Evolutionary conservation across 1,140 invertebrate species (phyloP), one percentile per base, ranked within the genome.

Genomic region (Magallana ariakensis): DNA sequence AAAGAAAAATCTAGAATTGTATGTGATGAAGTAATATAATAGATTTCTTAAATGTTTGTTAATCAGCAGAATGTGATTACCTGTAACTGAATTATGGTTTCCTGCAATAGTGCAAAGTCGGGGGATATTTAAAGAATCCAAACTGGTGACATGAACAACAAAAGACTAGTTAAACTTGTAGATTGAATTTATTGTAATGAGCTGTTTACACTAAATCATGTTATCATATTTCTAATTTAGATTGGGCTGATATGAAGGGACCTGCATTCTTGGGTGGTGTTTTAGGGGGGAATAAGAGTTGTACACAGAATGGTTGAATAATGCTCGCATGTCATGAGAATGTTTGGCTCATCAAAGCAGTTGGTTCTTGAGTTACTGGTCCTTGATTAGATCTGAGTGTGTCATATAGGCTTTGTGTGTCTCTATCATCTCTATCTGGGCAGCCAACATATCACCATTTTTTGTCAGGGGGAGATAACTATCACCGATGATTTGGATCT

Each of bases 161-260:
- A 75, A 75, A 33, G 66, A 33, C 22, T 75, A 6, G 33, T 75
- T 75, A 75, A 75, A 75, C 66, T 26, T 33, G 66, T 33, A 26
- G 66, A 75, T 75, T 26, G 22, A 75, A 75, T 62, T 75, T 75
- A 75, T 75, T 75, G 66, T 26, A 75, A 75, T 75, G 13, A 75
- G 22, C 33, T 75, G 66, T 75, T 75, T 75, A 26, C 66, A 75
- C 22, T 11, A 75, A 75, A 75, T 75, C 22, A 26, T 26, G 19
- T 75, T 75, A 75, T 75, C 22, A 46, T 26, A 19, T 75, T 75
- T 75, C 66, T 75, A 75, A 33, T 75, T 75, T 22, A 22, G 33
- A 75, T 75, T 75, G 26, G 33, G 66, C 19, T 26, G 66, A 26
- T 13, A 26, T 75, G 66, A 9, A 60, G 15, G 58, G n/a, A 60